A percentile compares a stretch with the other conserved stretches of the same genome.
phyloP scores from a whole-genome alignment of 2,888 invertebrate genomes.

The Euplagia quadripunctaria region DNA sequence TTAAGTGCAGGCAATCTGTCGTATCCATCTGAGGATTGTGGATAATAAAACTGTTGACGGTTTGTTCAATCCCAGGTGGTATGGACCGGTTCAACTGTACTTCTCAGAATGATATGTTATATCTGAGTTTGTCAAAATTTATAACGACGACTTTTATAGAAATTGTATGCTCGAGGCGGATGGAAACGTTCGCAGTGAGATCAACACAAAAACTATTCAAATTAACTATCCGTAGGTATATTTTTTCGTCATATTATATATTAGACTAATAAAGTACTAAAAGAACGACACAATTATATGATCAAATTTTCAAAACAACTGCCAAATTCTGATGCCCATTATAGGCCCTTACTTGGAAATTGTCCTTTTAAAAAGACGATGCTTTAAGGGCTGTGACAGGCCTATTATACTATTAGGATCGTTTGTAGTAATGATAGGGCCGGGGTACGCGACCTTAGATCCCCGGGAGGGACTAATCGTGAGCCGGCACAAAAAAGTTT shows the following conservation, averaged over 20 bases:
- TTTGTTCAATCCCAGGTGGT: conserved; percentile 42
- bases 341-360: conserved; percentile 75
- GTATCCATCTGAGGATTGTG: conserved; percentile 49
- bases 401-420: conserved; percentile 87
- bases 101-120: conserved; percentile 27
- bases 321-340: conserved; percentile 80
- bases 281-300: conserved; percentile 66
- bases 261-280: conserved; percentile 34
- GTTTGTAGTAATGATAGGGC: conserved; percentile 85
- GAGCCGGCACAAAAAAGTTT: conserved; percentile 76
- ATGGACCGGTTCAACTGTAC: conserved; percentile 22
- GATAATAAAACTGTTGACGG: conserved; percentile 49
- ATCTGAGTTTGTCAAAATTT: conserved; percentile 27
- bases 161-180: conserved; percentile 17
- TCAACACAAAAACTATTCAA: conserved; percentile 50
- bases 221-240: conserved; percentile 50
- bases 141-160: conserved; percentile 17
- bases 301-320: conserved; percentile 76
- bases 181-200: conserved; percentile 58
- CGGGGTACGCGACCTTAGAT: conserved; percentile 74
- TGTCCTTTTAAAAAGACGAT: conserved; percentile 80
- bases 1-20: conserved; percentile 54
- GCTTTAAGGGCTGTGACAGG: conserved; percentile 82
- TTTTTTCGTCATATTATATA: background rate
- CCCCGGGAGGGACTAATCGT: conserved; percentile 81